phyloP scores from a whole-genome alignment of 2,888 invertebrate species.

The Sericinus montela region DNA sequence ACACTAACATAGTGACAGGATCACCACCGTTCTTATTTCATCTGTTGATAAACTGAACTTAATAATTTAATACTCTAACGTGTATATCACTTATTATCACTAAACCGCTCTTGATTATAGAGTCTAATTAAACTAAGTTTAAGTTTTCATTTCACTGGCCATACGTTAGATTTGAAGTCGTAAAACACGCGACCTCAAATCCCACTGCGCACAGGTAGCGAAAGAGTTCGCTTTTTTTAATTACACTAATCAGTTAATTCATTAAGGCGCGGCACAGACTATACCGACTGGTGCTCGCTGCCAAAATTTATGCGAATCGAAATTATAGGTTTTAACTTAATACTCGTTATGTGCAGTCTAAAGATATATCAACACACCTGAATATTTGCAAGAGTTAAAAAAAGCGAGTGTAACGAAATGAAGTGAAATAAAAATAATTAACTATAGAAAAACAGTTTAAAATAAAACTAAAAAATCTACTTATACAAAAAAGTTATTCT shows the following conservation, averaged over 20 bases:
- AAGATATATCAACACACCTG: slow-evolving; percentile 82
- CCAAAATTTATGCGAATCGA: slow-evolving; percentile 16
- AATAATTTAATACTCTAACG: too few relatives aligned
- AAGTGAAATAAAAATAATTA: too few relatives aligned
- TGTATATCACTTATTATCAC: too few relatives aligned
- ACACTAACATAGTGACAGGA: too few relatives aligned
- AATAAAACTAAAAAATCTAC: too few relatives aligned
- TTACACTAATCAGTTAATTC: slow-evolving; percentile 77
- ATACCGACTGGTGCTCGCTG: slow-evolving; percentile 22
- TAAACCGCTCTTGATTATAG: too few relatives aligned
- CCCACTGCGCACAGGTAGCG: slow-evolving; percentile 49
- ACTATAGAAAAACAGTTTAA: too few relatives aligned
- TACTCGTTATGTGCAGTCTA: neutral
- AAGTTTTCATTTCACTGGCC: slow-evolving; percentile 26
- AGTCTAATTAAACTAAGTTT: slow-evolving; percentile 17
- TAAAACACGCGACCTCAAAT: slow-evolving; percentile 45
- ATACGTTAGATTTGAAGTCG: slow-evolving; percentile 61
- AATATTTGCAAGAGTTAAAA: too few relatives aligned
- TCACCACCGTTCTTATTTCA: too few relatives aligned
- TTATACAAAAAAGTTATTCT: too few relatives aligned
- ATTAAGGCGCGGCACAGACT: slow-evolving; percentile 50
- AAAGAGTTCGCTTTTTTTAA: slow-evolving; percentile 74
- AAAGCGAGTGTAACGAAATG: too few relatives aligned
- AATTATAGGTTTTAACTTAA: slow-evolving; percentile 4
- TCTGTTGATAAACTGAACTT: too few relatives aligned